These are phyloP conservation scores for Fragariocoptes setiger DNA, from an alignment of 1,140 invertebrate genomes.

Conservation along the genomic window DNA sequence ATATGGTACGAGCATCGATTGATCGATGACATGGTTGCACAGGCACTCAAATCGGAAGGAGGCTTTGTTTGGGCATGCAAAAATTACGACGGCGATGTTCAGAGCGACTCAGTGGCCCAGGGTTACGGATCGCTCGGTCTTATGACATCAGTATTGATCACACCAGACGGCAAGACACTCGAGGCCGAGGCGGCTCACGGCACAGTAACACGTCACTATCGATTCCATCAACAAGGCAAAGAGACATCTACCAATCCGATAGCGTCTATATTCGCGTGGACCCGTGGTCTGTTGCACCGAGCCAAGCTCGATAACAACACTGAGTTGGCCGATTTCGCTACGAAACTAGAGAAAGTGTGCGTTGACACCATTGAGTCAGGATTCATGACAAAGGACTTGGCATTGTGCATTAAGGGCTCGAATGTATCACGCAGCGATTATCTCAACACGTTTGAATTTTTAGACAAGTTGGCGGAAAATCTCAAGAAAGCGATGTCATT, in stretches of 20 bases:
- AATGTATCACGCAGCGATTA: constrained; percentile 57
- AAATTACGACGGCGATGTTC: constrained; percentile 97
- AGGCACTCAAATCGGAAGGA: constrained; percentile 85
- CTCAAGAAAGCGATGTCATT: constrained; percentile 43
- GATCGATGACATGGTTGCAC: constrained; percentile 98
- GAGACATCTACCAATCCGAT: constrained; percentile 94
- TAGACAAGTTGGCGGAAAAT: constrained; percentile 80
- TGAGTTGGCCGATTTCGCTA: constrained; percentile 36
- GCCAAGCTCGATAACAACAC: constrained; percentile 67
- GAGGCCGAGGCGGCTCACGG: constrained; percentile 93
- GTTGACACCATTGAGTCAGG: constrained; percentile 67
- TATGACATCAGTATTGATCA: constrained; percentile 70
- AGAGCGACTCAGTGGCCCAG: constrained; percentile 86
- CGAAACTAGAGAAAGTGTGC: constrained; percentile 58
- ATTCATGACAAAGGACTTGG: constrained; percentile 92
- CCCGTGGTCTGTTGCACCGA: constrained; percentile 54
- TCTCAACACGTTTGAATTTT: constrained; percentile 84
- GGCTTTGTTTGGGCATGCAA: constrained; percentile 98
- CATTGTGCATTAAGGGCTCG: constrained; percentile 73
- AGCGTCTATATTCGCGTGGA: constrained; percentile 95
- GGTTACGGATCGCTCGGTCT: constrained; percentile 52
- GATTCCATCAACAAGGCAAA: constrained; percentile 71
- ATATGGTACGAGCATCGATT: constrained; percentile 92
- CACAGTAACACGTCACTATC: constrained; percentile 76
- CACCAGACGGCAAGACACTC: constrained; percentile 81